Evolutionary conservation across 2,113 vertebrate genomes (phyloP).

Genomic region (Acrocephalus kingi): DNA sequence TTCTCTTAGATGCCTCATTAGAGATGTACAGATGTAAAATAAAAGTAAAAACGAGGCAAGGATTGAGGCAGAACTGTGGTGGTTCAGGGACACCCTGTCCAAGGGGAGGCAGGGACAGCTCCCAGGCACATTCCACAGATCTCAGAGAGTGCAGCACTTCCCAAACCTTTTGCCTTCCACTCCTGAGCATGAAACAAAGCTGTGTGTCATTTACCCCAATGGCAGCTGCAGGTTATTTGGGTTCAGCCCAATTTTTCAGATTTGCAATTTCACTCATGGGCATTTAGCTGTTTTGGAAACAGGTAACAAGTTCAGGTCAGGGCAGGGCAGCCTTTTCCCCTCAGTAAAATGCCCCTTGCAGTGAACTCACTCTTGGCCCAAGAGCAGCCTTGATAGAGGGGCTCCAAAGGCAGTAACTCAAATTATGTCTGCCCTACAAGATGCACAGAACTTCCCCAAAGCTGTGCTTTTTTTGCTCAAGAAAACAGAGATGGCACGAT

Average conservation of each 20-base stretch:
- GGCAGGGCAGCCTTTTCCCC: background rate
- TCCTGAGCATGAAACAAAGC: background rate
- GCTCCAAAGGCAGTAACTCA: background rate
- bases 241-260: background rate
- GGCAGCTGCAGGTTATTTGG: background rate
- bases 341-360: background rate
- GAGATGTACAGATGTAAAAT: background rate
- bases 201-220: background rate
- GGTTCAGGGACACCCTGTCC: background rate
- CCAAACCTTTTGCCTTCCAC: background rate
- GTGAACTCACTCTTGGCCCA: fast-evolving
- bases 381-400: background rate
- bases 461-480: background rate
- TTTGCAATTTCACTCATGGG: background rate
- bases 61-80: background rate
- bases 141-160: fast-evolving
- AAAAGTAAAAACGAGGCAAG: background rate
- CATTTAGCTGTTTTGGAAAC: background rate
- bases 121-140: fast-evolving
- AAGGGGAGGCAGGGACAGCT: background rate
- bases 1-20: background rate
- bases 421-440: background rate
- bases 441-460: background rate
- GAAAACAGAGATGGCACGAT: background rate
- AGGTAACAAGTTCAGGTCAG: background rate